Conservation (phyloP, 2,888 invertebrate species). For the Cryptophagus acutangulus region DNA sequence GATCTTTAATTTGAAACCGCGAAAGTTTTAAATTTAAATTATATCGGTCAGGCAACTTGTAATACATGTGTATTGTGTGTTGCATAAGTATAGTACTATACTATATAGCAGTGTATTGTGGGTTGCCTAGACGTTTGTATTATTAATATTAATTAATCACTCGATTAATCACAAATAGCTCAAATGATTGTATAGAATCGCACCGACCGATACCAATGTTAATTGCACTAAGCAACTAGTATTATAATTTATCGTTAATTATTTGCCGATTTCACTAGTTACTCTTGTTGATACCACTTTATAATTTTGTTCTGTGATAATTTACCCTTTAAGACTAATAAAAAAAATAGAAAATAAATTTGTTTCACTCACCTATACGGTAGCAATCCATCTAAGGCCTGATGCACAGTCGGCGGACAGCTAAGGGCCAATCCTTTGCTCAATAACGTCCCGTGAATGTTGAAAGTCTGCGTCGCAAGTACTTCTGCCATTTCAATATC, state of each 20-base stretch:
- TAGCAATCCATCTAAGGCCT: slow-evolving; percentile 84
- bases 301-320: slow-evolving; percentile 4
- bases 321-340: neutral
- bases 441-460: slow-evolving; percentile 66
- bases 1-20: slow-evolving; percentile 54
- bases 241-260: too few species aligned
- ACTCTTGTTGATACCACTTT: slow-evolving; percentile 2
- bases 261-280: neutral
- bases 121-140: too few species aligned
- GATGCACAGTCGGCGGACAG: slow-evolving; percentile 79
- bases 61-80: neutral
- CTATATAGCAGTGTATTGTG: neutral
- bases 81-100: slow-evolving; percentile 1
- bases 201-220: too few species aligned
- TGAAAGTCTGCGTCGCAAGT: slow-evolving; percentile 55
- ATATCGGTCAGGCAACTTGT: neutral
- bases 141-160: too few species aligned
- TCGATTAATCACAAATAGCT: too few species aligned
- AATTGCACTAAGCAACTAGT: too few species aligned
- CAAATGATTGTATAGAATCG: too few species aligned
- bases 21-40: too few species aligned
- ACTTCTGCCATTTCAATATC: slow-evolving; percentile 70
- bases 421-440: slow-evolving; percentile 87
- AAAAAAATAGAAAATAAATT: neutral
- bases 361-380: slow-evolving; percentile 66